These are phyloP conservation scores for Ptychadena robeensis DNA, from an alignment of 2,797 vertebrate species.

Conservation along the genomic window DNA sequence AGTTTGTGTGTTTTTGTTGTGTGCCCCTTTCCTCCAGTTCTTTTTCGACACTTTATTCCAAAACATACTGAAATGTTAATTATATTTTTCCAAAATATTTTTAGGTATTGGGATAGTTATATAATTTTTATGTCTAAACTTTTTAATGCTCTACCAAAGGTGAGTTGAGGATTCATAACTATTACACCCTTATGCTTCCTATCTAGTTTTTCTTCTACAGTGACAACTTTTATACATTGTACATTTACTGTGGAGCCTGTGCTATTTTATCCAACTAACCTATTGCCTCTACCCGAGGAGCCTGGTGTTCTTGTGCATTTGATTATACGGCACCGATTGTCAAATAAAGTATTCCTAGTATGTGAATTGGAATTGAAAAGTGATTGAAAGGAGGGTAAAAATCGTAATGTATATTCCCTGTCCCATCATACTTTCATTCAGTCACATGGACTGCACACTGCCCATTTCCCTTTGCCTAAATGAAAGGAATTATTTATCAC, in stretches of 20 bases:
- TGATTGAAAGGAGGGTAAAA: neutral
- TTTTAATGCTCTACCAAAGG: neutral
- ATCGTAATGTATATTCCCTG: neutral
- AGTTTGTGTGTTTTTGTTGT: too few relatives aligned
- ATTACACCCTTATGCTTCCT: neutral
- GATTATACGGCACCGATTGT: neutral
- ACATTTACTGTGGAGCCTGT: neutral
- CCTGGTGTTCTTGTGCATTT: neutral
- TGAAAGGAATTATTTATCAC: constrained; percentile 12
- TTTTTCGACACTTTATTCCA: too few relatives aligned
- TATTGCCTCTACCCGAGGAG: neutral
- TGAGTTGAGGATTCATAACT: too few relatives aligned
- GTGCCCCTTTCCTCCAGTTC: too few relatives aligned
- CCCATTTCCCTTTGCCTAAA: neutral
- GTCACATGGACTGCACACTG: neutral
- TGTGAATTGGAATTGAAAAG: neutral
- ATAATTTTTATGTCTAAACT: neutral
- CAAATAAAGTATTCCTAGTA: neutral
- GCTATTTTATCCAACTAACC: neutral
- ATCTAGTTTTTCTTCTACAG: neutral
- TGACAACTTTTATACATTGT: neutral
- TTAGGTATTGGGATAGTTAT: too few relatives aligned
- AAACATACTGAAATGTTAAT: too few relatives aligned
- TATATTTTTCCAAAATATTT: too few relatives aligned
- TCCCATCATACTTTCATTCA: neutral